phyloP scores from a whole-genome alignment of 2,797 vertebrate genomes.

The Telmatherina bonti region DNA sequence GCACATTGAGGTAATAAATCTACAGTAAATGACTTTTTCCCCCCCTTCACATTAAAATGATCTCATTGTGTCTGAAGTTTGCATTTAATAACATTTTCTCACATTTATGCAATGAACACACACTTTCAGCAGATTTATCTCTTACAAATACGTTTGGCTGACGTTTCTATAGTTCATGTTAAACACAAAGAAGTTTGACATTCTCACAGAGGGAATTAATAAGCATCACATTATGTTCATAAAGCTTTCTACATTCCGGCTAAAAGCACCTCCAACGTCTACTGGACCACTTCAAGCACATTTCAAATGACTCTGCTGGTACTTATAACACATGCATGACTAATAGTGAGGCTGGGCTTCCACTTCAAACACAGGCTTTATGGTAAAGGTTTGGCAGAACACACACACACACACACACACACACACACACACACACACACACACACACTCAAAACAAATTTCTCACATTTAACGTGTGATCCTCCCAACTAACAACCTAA shows the following conservation, averaged over 20 bases:
- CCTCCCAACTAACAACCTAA: slow-evolving; percentile 77
- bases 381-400: slow-evolving; percentile 78
- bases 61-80: not conserved
- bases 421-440: slow-evolving; percentile 12
- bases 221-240: slow-evolving; percentile 60
- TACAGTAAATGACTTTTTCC: not conserved
- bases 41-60: not conserved
- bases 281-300: slow-evolving; percentile 71
- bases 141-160: slow-evolving; percentile 24
- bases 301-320: slow-evolving; percentile 70
- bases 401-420: not conserved
- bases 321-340: slow-evolving; percentile 68
- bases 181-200: slow-evolving; percentile 32
- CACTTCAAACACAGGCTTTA: slow-evolving; percentile 82
- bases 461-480: slow-evolving; percentile 80
- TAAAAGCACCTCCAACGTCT: slow-evolving; percentile 60
- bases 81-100: slow-evolving; percentile 1
- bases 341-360: slow-evolving; percentile 74
- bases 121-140: slow-evolving; percentile 18
- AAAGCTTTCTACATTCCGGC: slow-evolving; percentile 60
- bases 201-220: slow-evolving; percentile 40
- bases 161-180: slow-evolving; percentile 23
- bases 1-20: not conserved
- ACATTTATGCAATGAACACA: slow-evolving; percentile 19
- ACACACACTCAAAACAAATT: slow-evolving; percentile 57